Conservation (phyloP, 2,888 invertebrate species). For the Cryptus armator region DNA sequence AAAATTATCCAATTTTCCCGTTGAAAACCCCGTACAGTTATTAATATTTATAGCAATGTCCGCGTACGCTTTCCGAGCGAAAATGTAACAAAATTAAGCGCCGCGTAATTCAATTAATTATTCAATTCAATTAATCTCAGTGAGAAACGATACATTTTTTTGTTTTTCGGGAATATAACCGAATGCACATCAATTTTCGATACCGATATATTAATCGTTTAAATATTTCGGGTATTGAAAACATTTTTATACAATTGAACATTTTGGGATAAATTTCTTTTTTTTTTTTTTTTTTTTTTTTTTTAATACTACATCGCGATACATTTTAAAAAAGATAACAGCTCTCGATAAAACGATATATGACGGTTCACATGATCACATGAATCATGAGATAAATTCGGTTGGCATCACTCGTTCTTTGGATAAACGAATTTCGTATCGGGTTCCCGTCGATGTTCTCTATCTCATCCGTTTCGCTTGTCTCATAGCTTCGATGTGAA, state of each 20-base stretch:
- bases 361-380: background rate
- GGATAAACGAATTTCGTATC: constrained; percentile 38
- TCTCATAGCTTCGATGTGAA: background rate
- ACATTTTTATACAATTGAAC: no score
- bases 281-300: background rate
- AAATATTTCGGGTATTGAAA: no score
- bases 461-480: background rate
- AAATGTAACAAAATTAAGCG: no score
- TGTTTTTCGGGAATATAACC: no score
- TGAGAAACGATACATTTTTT: no score
- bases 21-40: no score
- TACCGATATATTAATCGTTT: no score
- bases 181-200: no score
- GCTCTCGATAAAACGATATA: background rate
- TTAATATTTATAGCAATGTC: no score
- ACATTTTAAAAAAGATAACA: background rate
- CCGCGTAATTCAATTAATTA: background rate
- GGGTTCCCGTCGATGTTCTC: constrained; percentile 30
- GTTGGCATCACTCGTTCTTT: constrained; percentile 12
- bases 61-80: no score
- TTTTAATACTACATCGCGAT: background rate
- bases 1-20: background rate
- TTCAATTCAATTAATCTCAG: background rate
- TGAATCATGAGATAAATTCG: constrained; percentile 20
- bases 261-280: no score